Conservation (phyloP, 2,113 vertebrate genomes). For the Mirza zaza region DNA sequence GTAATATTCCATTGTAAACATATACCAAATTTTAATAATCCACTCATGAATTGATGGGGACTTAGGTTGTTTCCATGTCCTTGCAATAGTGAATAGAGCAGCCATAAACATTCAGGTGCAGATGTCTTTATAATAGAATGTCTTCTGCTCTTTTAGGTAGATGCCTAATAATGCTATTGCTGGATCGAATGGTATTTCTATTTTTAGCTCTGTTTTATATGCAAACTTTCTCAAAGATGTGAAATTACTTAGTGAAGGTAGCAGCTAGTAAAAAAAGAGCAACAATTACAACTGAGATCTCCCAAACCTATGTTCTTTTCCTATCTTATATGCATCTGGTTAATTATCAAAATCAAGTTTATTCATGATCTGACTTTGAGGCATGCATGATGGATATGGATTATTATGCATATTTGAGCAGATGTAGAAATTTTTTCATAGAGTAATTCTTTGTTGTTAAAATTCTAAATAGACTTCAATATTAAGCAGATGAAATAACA, state of each 20-base stretch:
- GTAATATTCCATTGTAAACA: too few species aligned
- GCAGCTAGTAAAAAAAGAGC: background rate
- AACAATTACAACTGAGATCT: background rate
- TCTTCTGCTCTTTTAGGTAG: too few species aligned
- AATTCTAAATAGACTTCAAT: background rate
- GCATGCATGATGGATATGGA: background rate
- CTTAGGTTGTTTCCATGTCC: too few species aligned
- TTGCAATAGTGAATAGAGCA: too few species aligned
- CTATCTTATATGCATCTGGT: background rate
- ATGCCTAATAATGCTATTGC: too few species aligned
- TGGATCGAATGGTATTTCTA: too few species aligned
- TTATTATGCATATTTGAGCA: background rate
- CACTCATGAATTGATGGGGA: too few species aligned
- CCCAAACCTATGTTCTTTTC: background rate
- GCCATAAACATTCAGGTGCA: too few species aligned
- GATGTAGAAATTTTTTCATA: background rate
- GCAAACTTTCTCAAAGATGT: background rate
- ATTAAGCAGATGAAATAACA: background rate
- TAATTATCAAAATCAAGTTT: background rate
- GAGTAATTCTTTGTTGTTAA: background rate
- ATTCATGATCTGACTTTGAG: background rate
- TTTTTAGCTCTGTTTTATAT: background rate
- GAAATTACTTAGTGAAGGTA: background rate
- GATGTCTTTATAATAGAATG: too few species aligned
- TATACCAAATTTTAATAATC: too few species aligned